Evolutionary conservation across 1,140 invertebrate genomes (phyloP), one percentile per base, ranked within the genome.

Genomic region (Thaumetopoea pityocampa): DNA sequence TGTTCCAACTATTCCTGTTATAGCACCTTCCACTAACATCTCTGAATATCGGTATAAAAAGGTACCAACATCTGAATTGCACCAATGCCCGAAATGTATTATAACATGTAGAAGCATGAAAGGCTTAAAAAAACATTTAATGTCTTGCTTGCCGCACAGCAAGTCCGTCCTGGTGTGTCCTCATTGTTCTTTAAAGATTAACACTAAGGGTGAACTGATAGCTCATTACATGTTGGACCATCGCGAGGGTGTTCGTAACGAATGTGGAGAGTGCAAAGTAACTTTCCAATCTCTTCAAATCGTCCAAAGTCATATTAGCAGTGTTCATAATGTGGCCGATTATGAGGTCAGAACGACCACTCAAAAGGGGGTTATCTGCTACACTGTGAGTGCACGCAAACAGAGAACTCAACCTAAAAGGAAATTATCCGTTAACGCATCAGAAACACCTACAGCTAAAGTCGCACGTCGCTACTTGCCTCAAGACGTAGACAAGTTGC

Each of bases 401-500:
- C 48, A 33, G n/a, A 9, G 16, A 35, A 10, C 24, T 7, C 5
- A n/a, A n/a, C 30, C 12, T n/a, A 30, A 58, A 34, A 34, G 53
- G 43, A 54, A 62, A 52, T 27, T 43, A 26, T 42, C 50, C 16
- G 1, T 2, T 28, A 22, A 24, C 8, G 10, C 51, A 4, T n/a
- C 24, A 4, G 55, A 50, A 23, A 38, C 58, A n/a, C 0, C 40
- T 44, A 1, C 6, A 46, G 10, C 63, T 58, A 20, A 20, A 57
- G 3, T n/a, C n/a, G n/a, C n/a, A n/a, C 65, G 50, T 9, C 64
- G 53, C 3, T 84, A 57, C 34, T 64, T 67, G 5, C 90, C 91
- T 0, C 78, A 86, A 2, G 91, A 93, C 36, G 87, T 92, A 15
- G 81, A 89, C 11, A 65, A 69, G 1, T 64, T 94, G 10, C 92